These are phyloP conservation scores for Limnephilus auricula DNA, from an alignment of 2,888 invertebrate genomes.

Conservation along the genomic window DNA sequence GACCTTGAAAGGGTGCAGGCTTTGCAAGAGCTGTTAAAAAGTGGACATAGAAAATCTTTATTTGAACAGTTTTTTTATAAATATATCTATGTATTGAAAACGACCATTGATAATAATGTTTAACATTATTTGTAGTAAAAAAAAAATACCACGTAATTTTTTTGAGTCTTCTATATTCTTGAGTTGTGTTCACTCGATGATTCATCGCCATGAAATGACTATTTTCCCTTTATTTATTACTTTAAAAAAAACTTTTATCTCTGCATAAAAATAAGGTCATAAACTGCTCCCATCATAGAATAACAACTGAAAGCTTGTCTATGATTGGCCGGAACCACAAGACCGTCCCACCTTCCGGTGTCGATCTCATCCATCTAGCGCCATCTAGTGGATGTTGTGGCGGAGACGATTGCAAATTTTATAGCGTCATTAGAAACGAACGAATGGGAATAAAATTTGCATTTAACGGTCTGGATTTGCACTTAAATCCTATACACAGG, in stretches of 20 bases:
- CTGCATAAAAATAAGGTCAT: neutral
- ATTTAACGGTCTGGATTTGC: conserved; percentile 65
- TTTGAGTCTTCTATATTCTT: too few species aligned
- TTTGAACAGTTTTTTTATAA: too few species aligned
- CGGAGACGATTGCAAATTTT: conserved; percentile 63
- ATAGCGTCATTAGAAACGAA: conserved; percentile 63
- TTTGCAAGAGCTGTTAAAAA: too few species aligned
- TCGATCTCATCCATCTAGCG: conserved; percentile 25
- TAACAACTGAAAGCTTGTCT: conserved; percentile 32
- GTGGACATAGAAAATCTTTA: too few species aligned
- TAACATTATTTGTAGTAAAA: too few species aligned
- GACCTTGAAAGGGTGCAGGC: too few species aligned
- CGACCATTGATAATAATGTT: too few species aligned
- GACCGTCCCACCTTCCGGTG: conserved; percentile 23
- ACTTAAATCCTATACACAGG: conserved; percentile 62
- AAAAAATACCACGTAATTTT: too few species aligned
- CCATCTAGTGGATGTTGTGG: conserved; percentile 6
- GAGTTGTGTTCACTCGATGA: neutral
- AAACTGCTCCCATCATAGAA: conserved; percentile 25
- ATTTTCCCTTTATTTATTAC: neutral
- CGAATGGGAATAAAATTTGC: conserved; percentile 64
- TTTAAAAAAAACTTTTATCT: neutral
- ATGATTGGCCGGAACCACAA: conserved; percentile 41
- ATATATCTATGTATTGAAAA: too few species aligned
- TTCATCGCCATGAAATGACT: neutral